Conservation (phyloP, 1,140 invertebrate species). For the Drosophila biarmipes region DNA sequence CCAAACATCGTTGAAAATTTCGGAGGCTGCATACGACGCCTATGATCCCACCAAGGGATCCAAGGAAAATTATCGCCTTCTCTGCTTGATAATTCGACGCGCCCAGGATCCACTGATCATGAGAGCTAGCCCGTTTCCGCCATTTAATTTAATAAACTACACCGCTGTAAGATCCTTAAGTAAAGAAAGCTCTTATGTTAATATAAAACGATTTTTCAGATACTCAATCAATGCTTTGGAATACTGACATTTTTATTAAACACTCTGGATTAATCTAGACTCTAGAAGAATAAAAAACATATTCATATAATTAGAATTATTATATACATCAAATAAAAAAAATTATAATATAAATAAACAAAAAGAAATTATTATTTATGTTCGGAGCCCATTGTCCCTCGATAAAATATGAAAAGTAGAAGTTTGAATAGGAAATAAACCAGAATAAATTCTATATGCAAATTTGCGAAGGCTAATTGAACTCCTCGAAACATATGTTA, state of each 20-base stretch:
- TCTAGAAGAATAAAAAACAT: not conserved
- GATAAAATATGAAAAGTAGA: too few relatives aligned
- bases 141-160: conserved; percentile 46
- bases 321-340: too few relatives aligned
- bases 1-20: conserved; percentile 31
- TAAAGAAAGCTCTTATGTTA: not conserved
- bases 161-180: conserved; percentile 25
- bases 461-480: not conserved
- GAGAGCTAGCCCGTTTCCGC: conserved; percentile 38
- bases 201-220: conserved; percentile 18
- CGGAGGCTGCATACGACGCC: conserved; percentile 32
- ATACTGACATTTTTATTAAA: conserved; percentile 53
- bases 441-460: conserved; percentile 4
- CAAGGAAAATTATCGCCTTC: conserved; percentile 6
- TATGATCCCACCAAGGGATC: conserved; percentile 24
- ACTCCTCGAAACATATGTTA: conserved; percentile 4
- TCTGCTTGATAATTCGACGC: conserved; percentile 31
- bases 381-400: too few relatives aligned
- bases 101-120: conserved; percentile 35
- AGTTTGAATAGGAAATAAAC: not conserved
- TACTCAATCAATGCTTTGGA: conserved; percentile 56
- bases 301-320: not conserved
- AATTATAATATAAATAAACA: too few relatives aligned
- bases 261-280: conserved; percentile 28
- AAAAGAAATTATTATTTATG: too few relatives aligned